These are phyloP conservation scores for Poecilus cupreus DNA, from an alignment of 2,888 invertebrate genomes.

Conservation along the genomic window DNA sequence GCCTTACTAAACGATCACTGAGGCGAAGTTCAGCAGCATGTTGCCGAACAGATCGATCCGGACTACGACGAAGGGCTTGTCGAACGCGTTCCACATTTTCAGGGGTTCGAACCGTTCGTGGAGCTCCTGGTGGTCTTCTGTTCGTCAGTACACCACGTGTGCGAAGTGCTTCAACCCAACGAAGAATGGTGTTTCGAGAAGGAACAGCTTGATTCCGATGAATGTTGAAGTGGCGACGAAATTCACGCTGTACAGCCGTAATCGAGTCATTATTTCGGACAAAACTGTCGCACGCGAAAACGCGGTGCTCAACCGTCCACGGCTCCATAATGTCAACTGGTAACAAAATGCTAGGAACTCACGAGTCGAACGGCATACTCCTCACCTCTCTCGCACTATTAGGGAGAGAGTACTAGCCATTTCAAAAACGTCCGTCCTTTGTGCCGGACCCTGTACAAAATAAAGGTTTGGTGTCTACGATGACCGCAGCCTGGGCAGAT, in stretches of 20 bases:
- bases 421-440: too few relatives aligned
- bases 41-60: slow-evolving; percentile 46
- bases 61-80: slow-evolving; percentile 33
- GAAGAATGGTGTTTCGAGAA: slow-evolving; percentile 51
- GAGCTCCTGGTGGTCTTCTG: slow-evolving; percentile 33
- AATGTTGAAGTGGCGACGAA: slow-evolving; percentile 59
- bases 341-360: too few relatives aligned
- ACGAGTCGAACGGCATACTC: too few relatives aligned
- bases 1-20: slow-evolving; percentile 61
- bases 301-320: slow-evolving; percentile 60
- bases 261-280: slow-evolving; percentile 58
- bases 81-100: slow-evolving; percentile 51
- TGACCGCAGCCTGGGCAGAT: too few relatives aligned
- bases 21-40: slow-evolving; percentile 43
- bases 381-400: too few relatives aligned
- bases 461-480: too few relatives aligned
- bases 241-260: slow-evolving; percentile 55
- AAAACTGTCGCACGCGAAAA: slow-evolving; percentile 59
- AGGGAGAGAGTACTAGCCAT: too few relatives aligned
- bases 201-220: slow-evolving; percentile 53
- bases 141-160: slow-evolving; percentile 4
- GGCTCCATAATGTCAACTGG: too few relatives aligned
- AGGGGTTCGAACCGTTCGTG: slow-evolving; percentile 49
- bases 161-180: slow-evolving; percentile 50
- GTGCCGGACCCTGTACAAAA: too few relatives aligned